Evolutionary conservation across 2,113 vertebrate species (phyloP), one percentile per base, ranked within the genome.

Genomic region (Hyperoodon ampullatus): DNA sequence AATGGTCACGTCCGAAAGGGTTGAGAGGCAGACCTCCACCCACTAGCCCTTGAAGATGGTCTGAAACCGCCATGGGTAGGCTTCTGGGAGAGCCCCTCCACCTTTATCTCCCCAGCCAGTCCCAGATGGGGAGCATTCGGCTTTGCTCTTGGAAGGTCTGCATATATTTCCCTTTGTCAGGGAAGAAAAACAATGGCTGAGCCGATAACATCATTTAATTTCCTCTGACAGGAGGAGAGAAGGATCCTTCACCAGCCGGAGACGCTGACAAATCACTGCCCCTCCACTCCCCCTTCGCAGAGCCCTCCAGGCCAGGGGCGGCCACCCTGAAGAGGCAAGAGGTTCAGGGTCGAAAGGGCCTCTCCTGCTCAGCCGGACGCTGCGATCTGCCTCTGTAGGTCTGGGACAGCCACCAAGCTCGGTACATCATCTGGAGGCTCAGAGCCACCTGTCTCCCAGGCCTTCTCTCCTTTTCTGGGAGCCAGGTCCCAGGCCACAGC

Each of bases 121-220:
- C 97, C 97, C 97, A 97, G 98, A 97, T 93, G 90, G 96, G 95
- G 93, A 96, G 95, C 97, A 98, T 86, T 95, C 80, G 35, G 92
- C 98, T 98, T 95, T 97, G 97, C 97, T 98, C 98, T 92, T 55
- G 35, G 97, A 97, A 97, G 97, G 96, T 85, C 95, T 96, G 98
- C 61, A 98, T 98, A 98, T 97, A 98, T 98, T 98, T 98, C 97
- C 98, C 98, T 98, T 98, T 97, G 97, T 97, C 96, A 98, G 86
- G 95, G 95, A 97, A 97, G 90, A 96, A 98, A 98, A 98, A 99
- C 98, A 99, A 98, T 98, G 94, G 97, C 97, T 94, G 97, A 96
- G 97, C 98, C 3, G 98, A 99, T 98, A 99, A 93, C 98, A 99
- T 99, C 98, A 98, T 98, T 98, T 99, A 98, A 98, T 98, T 99